Base-by-base conservation (phyloP, 1,140 invertebrate genomes). In the Apis florea region DNA sequence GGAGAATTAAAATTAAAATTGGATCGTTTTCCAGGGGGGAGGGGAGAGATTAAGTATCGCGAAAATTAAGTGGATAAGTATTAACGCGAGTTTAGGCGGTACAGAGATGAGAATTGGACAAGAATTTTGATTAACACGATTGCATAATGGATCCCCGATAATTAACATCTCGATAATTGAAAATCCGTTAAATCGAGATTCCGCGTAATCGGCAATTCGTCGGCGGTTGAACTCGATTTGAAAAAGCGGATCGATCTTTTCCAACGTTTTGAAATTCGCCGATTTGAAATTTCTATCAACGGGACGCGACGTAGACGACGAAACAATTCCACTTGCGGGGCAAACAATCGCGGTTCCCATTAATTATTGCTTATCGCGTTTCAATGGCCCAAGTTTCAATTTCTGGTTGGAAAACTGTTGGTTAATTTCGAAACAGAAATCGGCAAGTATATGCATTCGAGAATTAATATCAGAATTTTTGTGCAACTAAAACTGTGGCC, bases 311-410 rank as follows among this genome's bases (percentile, higher is more conserved):
- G 49, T 15, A 51, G 26, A 75, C 61, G 26, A 17, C 40, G 59
- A 53, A 66, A 75, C 73, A 66, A 75, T 70, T 49, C 66, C 66
- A 78, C 66, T 78, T 47, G 49, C 21, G 53, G 40, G 13, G 64
- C 15, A n/a, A 58, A 31, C 75, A 67, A 56, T 69, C 58, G 64
- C 53, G 75, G 75, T 78, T 69, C 49, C 75, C 67, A 69, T 69
- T 70, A 68, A 69, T 78, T 70, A 68, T 58, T 70, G 53, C 53
- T 78, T 70, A 75, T 66, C 66, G 61, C 13, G 56, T 53, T 66
- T 40, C 61, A 40, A n/a, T 64, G 49, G 4, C 21, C 3, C 2
- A 21, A 40, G 49, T 26, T 75, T 75, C 49, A 10, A 17, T 26
- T 75, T 64, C 21, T 12, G 26, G 10, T 64, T n/a, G 49, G 59